Evolutionary conservation across 2,113 vertebrate genomes (phyloP), one percentile per base, ranked within the genome.

Genomic region (Bubalus kerabau): DNA sequence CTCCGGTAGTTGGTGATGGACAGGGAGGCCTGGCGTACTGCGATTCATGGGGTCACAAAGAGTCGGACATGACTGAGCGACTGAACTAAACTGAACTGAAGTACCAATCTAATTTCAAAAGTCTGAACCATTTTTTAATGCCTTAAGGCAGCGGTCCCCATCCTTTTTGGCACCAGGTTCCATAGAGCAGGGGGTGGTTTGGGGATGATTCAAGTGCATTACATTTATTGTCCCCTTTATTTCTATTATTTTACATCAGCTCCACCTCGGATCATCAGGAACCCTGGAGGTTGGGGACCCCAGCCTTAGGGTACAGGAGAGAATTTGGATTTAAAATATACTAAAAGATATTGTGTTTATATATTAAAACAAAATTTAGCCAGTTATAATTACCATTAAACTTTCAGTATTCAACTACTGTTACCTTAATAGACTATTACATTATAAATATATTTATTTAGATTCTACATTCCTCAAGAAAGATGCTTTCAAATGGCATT

Each of bases 81-180:
- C 48, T 48, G 48, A 48, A 48, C 48, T 48, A 10, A 48, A 48
- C 48, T 48, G 48, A 48, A 94, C 36, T 36, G 93, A 95, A 97
- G 13, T 32, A 96, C 62, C 87, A 95, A 74, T 96, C 57, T 95
- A 94, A 94, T 43, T 92, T 92, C 62, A 64, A 92, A 97, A 96
- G 60, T 94, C 92, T 82, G 43, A 97, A 91, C 97, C 90, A 93
- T 36, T 96, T 97, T 92, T 98, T 17, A 36, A 83, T 97, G 19
- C 28, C 28, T 32, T 81, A 32, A 81, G 82, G 54, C 19, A 23
- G 19, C 40, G 19, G 36, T 23, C 10, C n/a, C 36, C 67, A 74
- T 40, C 5, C 2, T 40, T 40, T 24, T 40, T 74, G 67, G 36
- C 67, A 23, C 19, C 67, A 40, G 67, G 36, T 74, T 74, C 36